Base-by-base conservation (phyloP, 2,888 invertebrate species). In the Seira ritae region DNA sequence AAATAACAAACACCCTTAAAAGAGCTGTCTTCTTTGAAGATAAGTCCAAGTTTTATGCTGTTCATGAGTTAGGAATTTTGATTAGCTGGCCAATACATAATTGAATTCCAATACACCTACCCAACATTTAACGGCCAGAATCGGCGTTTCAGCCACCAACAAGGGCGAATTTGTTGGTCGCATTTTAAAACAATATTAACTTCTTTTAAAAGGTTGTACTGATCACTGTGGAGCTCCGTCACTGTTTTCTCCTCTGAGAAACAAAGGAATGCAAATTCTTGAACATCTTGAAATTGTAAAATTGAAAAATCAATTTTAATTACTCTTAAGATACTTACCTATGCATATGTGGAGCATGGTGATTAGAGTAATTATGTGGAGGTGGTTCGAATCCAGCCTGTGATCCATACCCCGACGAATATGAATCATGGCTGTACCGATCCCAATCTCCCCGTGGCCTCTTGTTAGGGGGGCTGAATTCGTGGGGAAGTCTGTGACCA, bases 221-320 rank as follows among this genome's bases (percentile, higher is more conserved):
- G n/a, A n/a, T n/a, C n/a, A n/a, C 0, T 97, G 95, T 0, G 98
- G 96, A 89, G 98, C 82, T 60, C 90, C 90, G 71, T 90, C 89
- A 17, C 89, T 89, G 50, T 80, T 87, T 66, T 90, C 90, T 87
- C 90, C 80, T 50, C 50, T 50, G 12, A n/a, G n/a, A n/a, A n/a
- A n/a, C n/a, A n/a, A n/a, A n/a, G n/a, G n/a, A 31, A 31, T 8
- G 8, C 31, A 31, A 31, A 31, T 31, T 31, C 8, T 31, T 31
- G 2, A 31, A 31, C 31, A 8, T 31, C 31, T 31, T 31, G 3
- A 31, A 31, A 31, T 10, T 4, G 17, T 19, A 60, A 60, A 60
- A 60, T 60, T 20, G 10, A 50, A 15, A 50, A 50, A 50, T 50
- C 10, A 50, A 50, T 15, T 50, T 50, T 10, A 15, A 50, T 50